These are phyloP conservation scores for Egretta garzetta DNA, from an alignment of 2,113 vertebrate species.

Conservation along the genomic window DNA sequence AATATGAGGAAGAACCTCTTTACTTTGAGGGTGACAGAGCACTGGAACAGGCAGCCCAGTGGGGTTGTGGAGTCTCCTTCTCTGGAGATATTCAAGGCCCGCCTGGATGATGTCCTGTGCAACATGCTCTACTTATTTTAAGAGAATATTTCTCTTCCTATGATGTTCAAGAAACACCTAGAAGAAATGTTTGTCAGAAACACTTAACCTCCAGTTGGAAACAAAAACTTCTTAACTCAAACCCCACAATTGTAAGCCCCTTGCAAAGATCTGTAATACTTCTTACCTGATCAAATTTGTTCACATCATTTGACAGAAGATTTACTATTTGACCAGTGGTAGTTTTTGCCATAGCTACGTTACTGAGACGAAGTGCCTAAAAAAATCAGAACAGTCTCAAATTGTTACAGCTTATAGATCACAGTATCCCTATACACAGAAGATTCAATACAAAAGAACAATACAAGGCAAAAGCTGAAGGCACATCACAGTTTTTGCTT, in stretches of 20 bases:
- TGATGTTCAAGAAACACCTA: neutral
- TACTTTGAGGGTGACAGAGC: too few relatives aligned
- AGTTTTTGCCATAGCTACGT: constrained; percentile 87
- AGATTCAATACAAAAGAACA: neutral
- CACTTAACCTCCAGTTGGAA: neutral
- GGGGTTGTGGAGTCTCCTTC: too few relatives aligned
- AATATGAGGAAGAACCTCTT: too few relatives aligned
- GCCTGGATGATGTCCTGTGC: too few relatives aligned
- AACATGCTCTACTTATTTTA: neutral
- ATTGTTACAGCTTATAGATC: neutral
- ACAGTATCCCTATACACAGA: neutral
- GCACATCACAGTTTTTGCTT: neutral
- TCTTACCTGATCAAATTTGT: constrained; percentile 93
- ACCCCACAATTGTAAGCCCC: neutral
- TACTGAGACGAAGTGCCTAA: constrained; percentile 90
- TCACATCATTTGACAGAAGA: constrained; percentile 95
- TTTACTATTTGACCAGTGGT: constrained; percentile 98
- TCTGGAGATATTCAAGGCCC: too few relatives aligned
- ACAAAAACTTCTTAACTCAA: neutral
- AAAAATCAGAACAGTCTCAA: neutral
- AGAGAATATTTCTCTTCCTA: neutral
- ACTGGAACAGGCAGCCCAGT: too few relatives aligned
- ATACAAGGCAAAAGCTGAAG: neutral
- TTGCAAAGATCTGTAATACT: neutral
- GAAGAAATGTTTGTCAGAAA: neutral